Evolutionary conservation across 2,113 vertebrate species (phyloP).

Genomic region (Cyprinus carpio): DNA sequence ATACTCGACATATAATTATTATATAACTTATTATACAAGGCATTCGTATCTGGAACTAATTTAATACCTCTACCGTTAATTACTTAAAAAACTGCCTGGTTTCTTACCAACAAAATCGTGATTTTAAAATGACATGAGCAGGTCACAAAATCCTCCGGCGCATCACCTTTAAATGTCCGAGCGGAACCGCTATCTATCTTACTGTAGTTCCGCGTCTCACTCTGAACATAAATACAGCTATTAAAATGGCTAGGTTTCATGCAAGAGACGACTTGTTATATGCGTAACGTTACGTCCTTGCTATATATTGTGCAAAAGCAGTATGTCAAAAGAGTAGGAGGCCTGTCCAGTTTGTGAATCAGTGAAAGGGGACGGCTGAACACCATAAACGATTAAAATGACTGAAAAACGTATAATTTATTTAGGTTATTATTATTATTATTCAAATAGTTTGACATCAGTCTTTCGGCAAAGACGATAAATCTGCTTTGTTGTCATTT

Average conservation of each 20-base stretch:
- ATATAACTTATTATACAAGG: background rate
- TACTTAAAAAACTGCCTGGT: background rate
- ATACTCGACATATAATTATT: background rate
- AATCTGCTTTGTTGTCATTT: background rate
- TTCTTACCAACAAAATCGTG: background rate
- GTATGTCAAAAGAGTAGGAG: background rate
- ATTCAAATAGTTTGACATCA: no score
- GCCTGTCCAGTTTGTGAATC: background rate
- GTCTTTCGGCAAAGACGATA: no score
- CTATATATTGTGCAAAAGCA: background rate
- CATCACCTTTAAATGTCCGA: constrained; percentile 1
- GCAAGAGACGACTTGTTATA: background rate
- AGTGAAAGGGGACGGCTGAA: background rate
- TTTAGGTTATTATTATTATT: no score
- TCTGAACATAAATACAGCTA: background rate
- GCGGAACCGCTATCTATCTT: background rate
- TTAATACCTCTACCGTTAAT: background rate
- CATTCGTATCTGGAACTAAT: background rate
- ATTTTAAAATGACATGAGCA: background rate
- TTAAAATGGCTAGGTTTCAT: background rate
- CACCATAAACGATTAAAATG: no score
- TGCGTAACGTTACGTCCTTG: background rate
- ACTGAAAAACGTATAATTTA: no score
- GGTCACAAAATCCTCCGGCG: constrained; percentile 1
- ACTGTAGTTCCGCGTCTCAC: constrained; percentile 4